phyloP scores from a whole-genome alignment of 2,888 invertebrate genomes.

The Pachydiplax longipennis region DNA sequence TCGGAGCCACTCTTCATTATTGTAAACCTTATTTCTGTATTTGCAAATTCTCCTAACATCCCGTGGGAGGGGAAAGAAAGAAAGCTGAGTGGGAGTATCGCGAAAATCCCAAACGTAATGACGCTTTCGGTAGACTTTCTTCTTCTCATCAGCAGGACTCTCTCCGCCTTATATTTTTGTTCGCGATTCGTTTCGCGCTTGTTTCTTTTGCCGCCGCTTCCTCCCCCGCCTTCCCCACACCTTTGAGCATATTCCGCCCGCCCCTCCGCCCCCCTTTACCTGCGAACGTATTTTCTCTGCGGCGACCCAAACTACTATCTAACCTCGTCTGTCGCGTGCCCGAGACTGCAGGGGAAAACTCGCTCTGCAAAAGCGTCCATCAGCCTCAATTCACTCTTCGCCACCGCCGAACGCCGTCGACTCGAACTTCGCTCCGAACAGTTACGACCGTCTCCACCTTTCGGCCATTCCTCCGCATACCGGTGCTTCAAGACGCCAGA shows the following conservation, averaged over 20 bases:
- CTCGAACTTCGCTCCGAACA: neutral
- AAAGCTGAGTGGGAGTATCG: neutral
- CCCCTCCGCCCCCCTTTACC: neutral
- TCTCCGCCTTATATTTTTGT: neutral
- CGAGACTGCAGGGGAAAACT: neutral
- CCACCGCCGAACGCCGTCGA: neutral
- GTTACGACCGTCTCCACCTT: neutral
- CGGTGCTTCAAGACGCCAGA: neutral
- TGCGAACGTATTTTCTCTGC: neutral
- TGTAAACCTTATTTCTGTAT: neutral
- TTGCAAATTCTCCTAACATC: neutral
- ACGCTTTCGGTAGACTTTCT: neutral
- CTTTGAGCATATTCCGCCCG: neutral
- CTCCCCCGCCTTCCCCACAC: neutral
- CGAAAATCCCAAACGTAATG: neutral
- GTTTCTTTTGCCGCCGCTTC: neutral
- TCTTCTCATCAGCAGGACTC: neutral
- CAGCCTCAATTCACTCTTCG: too few species aligned
- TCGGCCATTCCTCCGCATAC: neutral
- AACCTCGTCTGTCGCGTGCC: neutral
- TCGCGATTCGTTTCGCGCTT: neutral
- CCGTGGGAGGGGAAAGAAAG: neutral
- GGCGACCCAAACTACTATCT: neutral
- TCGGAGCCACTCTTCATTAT: too few species aligned
- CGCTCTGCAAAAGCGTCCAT: too few species aligned